phyloP scores from a whole-genome alignment of 2,888 invertebrate species.

The Nomada fabriciana region DNA sequence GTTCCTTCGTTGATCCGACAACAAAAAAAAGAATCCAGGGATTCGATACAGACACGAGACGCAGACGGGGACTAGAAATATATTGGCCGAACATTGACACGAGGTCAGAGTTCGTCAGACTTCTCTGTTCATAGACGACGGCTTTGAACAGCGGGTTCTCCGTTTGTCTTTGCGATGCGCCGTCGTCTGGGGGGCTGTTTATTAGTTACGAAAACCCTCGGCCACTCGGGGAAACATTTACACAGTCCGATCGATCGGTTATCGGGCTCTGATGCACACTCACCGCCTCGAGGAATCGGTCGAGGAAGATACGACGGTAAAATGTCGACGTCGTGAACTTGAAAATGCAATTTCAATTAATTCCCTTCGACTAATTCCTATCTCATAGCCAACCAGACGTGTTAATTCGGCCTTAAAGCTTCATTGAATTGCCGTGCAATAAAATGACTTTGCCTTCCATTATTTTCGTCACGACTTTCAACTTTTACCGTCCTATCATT shows the following conservation, averaged over 20 bases:
- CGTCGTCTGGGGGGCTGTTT: constrained; percentile 43
- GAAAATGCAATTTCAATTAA: no score
- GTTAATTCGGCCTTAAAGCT: no score
- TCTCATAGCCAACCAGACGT: no score
- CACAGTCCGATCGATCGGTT: constrained; percentile 62
- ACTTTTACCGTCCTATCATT: constrained; percentile 11
- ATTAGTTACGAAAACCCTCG: constrained; percentile 67
- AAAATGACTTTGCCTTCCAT: background rate
- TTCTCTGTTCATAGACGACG: constrained; percentile 19
- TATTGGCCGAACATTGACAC: constrained; percentile 19
- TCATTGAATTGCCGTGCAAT: no score
- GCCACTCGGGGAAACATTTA: constrained; percentile 65
- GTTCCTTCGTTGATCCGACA: constrained; percentile 19
- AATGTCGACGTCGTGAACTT: constrained; percentile 10
- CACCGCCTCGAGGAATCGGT: constrained; percentile 40
- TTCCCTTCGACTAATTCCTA: no score
- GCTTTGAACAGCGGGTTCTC: constrained; percentile 6
- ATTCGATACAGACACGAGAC: constrained; percentile 13
- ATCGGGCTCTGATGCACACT: constrained; percentile 45
- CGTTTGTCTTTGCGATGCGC: constrained; percentile 4
- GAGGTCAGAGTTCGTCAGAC: constrained; percentile 31
- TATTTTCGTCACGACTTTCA: constrained; percentile 1
- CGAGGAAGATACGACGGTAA: constrained; percentile 32
- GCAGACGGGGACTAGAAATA: constrained; percentile 34
- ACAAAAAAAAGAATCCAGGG: background rate